These are phyloP conservation scores for Noctua pronuba DNA, from an alignment of 2,888 invertebrate species.

Conservation along the genomic window DNA sequence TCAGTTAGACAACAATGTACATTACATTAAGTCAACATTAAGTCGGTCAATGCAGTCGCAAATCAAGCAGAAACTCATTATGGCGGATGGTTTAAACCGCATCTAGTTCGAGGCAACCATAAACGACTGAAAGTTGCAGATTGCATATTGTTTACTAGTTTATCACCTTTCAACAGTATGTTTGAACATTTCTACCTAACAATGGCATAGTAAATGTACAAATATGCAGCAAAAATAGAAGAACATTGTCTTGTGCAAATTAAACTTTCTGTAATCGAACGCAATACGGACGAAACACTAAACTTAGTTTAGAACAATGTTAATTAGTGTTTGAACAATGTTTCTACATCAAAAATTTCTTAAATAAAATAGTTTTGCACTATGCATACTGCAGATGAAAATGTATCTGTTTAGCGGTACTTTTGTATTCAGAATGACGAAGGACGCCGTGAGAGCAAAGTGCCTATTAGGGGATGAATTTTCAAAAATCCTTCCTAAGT, in stretches of 20 bases:
- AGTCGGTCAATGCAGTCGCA: constrained; percentile 29
- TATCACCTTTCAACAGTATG: constrained; percentile 12
- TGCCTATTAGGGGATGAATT: neutral
- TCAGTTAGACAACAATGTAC: constrained; percentile 6
- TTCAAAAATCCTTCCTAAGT: no score
- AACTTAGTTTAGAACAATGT: no score
- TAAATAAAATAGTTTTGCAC: neutral
- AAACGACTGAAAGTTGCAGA: constrained; percentile 31
- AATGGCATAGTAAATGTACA: constrained; percentile 15
- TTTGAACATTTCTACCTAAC: neutral
- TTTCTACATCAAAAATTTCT: constrained; percentile 14
- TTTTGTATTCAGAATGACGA: neutral
- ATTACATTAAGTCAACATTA: constrained; percentile 5
- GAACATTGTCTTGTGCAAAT: constrained; percentile 29
- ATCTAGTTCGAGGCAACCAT: neutral
- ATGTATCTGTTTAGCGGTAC: neutral
- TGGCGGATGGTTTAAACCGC: constrained; percentile 24
- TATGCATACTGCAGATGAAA: neutral
- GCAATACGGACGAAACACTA: constrained; percentile 18
- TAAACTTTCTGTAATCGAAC: constrained; percentile 29
- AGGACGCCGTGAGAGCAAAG: neutral
- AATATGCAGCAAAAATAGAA: constrained; percentile 21
- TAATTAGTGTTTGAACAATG: constrained; percentile 11
- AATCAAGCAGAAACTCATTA: constrained; percentile 45
- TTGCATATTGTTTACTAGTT: constrained; percentile 4